Evolutionary conservation across 2,888 invertebrate genomes (phyloP).

Genomic region (Andrena marginata): DNA sequence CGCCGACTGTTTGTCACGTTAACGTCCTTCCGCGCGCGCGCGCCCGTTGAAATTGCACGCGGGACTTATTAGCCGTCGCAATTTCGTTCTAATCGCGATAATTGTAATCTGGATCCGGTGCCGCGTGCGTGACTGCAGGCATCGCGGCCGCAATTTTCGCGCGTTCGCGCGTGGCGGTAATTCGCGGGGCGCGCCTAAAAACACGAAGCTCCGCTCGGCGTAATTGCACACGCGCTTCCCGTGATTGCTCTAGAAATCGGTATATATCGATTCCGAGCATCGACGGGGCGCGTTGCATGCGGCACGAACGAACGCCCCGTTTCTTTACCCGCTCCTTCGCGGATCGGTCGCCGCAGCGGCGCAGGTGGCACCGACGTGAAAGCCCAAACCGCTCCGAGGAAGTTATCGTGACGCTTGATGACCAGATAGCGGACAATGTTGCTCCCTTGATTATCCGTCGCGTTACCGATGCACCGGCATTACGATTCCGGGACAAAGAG

Average conservation of each 20-base stretch:
- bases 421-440: slow-evolving; percentile 53
- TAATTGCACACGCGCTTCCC: slow-evolving; percentile 11
- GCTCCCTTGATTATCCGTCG: slow-evolving; percentile 43
- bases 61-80: slow-evolving; percentile 35
- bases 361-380: slow-evolving; percentile 60
- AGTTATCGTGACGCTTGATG: slow-evolving; percentile 29
- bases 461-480: slow-evolving; percentile 50
- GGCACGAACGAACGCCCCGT: not conserved
- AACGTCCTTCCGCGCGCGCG: slow-evolving; percentile 14
- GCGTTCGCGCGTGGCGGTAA: not conserved
- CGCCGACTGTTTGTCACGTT: not conserved
- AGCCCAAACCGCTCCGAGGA: slow-evolving; percentile 55
- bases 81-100: slow-evolving; percentile 51
- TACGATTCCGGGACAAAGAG: slow-evolving; percentile 41
- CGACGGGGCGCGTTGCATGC: slow-evolving; percentile 7
- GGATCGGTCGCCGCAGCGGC: slow-evolving; percentile 10
- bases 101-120: slow-evolving; percentile 24
- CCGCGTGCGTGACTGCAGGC: slow-evolving; percentile 38
- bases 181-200: slow-evolving; percentile 12
- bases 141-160: slow-evolving; percentile 11
- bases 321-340: slow-evolving; percentile 1
- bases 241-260: slow-evolving; percentile 17
- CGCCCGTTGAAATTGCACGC: slow-evolving; percentile 28
- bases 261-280: slow-evolving; percentile 7
- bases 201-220: not conserved